Percentiles rank a stretch among this genome's conserved stretches.
Evolutionary conservation across 2,113 vertebrate species (phyloP).

Genomic region (Tretioscincus oriximinensis): DNA sequence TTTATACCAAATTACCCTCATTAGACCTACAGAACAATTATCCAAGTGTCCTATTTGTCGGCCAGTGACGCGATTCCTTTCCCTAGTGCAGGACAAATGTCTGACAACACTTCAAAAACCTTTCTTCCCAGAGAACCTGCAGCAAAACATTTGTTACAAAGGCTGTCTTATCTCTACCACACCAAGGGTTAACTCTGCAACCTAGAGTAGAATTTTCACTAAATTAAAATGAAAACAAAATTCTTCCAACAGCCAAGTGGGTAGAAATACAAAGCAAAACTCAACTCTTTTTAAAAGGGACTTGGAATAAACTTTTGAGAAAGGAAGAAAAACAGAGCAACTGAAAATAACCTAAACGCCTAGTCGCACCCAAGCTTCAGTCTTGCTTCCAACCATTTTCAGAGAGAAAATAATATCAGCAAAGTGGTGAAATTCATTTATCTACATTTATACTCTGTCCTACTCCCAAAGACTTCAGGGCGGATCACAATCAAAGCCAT

Average conservation of each 20-base stretch:
- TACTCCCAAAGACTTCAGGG: too few relatives aligned
- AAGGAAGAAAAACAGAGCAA: constrained; percentile 31
- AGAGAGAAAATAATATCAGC: too few relatives aligned
- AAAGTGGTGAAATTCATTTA: too few relatives aligned
- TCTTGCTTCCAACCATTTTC: too few relatives aligned
- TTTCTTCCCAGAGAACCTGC: constrained; percentile 10
- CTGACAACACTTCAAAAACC: not conserved
- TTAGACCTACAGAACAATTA: constrained; percentile 20
- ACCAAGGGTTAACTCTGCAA: not conserved
- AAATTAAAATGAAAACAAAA: fast-evolving
- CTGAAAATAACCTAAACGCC: not conserved
- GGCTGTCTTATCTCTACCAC: not conserved
- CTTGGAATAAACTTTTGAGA: constrained; percentile 8
- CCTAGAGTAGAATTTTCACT: not conserved
- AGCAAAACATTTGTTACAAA: constrained; percentile 9
- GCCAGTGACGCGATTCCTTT: constrained; percentile 22
- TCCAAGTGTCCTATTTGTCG: constrained; percentile 26
- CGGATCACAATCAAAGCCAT: too few relatives aligned
- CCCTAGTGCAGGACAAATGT: not conserved
- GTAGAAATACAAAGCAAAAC: not conserved
- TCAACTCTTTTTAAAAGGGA: fast-evolving
- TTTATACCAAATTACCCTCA: constrained; percentile 36
- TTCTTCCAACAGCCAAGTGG: not conserved
- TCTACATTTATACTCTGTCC: too few relatives aligned
- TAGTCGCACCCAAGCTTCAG: too few relatives aligned